Evolutionary conservation across 2,113 vertebrate species (phyloP).

Genomic region (Brachypodius melanocephalos): DNA sequence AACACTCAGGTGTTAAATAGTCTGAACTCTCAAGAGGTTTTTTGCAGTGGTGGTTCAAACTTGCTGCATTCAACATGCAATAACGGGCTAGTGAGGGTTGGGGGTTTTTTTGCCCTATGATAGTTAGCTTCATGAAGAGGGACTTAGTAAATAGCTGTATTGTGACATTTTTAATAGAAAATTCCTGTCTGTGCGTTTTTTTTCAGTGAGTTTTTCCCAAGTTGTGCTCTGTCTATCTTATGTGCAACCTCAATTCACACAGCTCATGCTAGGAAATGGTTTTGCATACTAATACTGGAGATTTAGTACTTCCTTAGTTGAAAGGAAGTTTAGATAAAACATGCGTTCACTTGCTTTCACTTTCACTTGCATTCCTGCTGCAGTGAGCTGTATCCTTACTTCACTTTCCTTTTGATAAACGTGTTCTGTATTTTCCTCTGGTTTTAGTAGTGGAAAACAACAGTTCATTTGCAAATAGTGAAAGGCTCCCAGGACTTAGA

Average conservation of each 20-base stretch:
- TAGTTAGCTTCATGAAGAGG: neutral
- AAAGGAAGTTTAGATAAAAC: neutral
- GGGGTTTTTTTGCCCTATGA: accelerated
- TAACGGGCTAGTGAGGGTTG: accelerated
- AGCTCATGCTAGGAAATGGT: neutral
- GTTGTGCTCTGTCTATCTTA: neutral
- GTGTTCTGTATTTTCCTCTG: neutral
- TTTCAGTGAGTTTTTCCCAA: neutral
- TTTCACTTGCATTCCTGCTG: neutral
- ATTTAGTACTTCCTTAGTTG: neutral
- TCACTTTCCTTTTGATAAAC: neutral
- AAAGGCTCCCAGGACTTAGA: neutral
- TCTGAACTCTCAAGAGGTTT: neutral
- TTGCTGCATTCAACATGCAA: accelerated
- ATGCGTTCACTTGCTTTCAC: neutral
- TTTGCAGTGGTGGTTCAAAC: neutral
- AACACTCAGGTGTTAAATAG: accelerated
- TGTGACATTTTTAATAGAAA: neutral
- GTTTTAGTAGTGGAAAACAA: neutral
- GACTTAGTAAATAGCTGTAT: neutral
- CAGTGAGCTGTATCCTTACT: neutral
- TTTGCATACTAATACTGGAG: neutral
- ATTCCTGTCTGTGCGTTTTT: neutral
- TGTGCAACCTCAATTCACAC: neutral
- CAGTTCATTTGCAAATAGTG: neutral